phyloP scores from a whole-genome alignment of 2,888 invertebrate genomes.

The Drosophila antonietae region DNA sequence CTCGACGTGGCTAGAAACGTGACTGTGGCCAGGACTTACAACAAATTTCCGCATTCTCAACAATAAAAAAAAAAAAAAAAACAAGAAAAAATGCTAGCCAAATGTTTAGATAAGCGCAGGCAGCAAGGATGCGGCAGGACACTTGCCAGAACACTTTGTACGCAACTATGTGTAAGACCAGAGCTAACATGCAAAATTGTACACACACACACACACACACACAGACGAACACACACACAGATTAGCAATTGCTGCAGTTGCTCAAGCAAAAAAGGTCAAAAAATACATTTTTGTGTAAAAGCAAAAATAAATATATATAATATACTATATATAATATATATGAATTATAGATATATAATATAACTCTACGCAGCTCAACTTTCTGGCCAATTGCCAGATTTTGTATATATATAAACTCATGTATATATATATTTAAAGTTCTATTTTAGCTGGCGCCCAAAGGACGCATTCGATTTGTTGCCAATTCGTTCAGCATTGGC shows the following conservation, averaged over 20 bases:
- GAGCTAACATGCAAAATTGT: conserved; percentile 46
- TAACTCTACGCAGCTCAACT: conserved; percentile 39
- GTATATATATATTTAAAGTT: not conserved
- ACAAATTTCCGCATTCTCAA: conserved; percentile 50
- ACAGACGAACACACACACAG: conserved; percentile 1
- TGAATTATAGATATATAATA: conserved; percentile 10
- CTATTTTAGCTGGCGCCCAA: conserved; percentile 13
- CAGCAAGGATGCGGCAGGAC: conserved; percentile 8
- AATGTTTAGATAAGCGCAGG: conserved; percentile 47
- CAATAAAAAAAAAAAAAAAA: not conserved
- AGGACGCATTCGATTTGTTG: conserved; percentile 18
- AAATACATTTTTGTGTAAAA: conserved; percentile 22
- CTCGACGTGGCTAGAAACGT: conserved; percentile 41
- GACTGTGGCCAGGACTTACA: conserved; percentile 46
- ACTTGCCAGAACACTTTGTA: conserved; percentile 30
- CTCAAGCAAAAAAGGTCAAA: conserved; percentile 9
- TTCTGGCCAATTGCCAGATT: conserved; percentile 50
- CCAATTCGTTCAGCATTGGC: conserved; percentile 31
- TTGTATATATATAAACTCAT: not conserved
- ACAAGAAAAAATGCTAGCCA: conserved; percentile 35
- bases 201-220: conserved; percentile 11
- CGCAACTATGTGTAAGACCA: conserved; percentile 37
- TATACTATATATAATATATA: conserved; percentile 12
- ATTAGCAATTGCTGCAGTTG: conserved; percentile 14
- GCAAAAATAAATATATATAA: not conserved